phyloP scores from a whole-genome alignment of 2,797 vertebrate genomes.

The Channa striata region DNA sequence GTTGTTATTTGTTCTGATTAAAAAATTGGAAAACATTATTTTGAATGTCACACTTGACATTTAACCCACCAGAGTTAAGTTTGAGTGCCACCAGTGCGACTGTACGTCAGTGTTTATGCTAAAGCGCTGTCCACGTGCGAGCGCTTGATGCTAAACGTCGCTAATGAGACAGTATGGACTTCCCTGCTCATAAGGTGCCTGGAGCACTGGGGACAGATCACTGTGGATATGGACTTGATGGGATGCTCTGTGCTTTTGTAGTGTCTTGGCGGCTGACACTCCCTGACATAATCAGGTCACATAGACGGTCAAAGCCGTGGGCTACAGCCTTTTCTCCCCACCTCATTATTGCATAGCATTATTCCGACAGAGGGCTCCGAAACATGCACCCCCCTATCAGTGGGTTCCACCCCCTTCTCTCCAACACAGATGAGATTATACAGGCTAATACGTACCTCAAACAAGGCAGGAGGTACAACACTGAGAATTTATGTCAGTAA shows the following conservation, averaged over 20 bases:
- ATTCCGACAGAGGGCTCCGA: conserved; percentile 86
- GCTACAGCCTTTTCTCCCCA: conserved; percentile 87
- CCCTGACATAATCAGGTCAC: conserved; percentile 94
- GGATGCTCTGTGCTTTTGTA: conserved; percentile 90
- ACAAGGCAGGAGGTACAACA: conserved; percentile 68
- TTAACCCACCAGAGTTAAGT: conserved; percentile 11
- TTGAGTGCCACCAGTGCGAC: conserved; percentile 42
- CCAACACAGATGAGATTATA: conserved; percentile 70
- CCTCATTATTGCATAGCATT: conserved; percentile 90
- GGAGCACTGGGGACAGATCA: conserved; percentile 84
- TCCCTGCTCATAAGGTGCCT: conserved; percentile 85
- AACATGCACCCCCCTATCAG: conserved; percentile 82
- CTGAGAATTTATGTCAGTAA: conserved; percentile 42
- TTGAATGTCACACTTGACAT: conserved; percentile 7
- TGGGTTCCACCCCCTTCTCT: conserved; percentile 43
- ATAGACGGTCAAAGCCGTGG: conserved; percentile 90
- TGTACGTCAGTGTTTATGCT: conserved; percentile 18
- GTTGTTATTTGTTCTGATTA: neutral
- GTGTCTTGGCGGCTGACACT: conserved; percentile 91
- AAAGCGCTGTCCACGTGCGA: conserved; percentile 48
- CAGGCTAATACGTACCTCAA: conserved; percentile 74
- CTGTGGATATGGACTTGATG: conserved; percentile 88
- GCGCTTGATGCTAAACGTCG: conserved; percentile 86
- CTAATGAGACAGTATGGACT: conserved; percentile 89
- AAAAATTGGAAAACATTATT: conserved; percentile 19